Evolutionary conservation across 2,113 vertebrate genomes (phyloP).

Genomic region (Sigmodon hispidus): DNA sequence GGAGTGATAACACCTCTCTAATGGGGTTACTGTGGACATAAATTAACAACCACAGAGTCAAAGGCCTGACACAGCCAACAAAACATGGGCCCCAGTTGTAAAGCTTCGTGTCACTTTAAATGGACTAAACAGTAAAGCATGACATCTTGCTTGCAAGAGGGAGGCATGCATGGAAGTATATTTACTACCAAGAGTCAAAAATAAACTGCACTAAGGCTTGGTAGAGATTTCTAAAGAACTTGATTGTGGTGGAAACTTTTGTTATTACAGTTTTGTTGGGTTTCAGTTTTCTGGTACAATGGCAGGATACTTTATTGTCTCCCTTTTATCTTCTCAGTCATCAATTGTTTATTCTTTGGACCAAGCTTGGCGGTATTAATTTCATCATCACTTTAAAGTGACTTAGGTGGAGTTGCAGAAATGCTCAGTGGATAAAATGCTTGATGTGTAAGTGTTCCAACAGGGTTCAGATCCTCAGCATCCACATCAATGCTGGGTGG

Average conservation of each 20-base stretch:
- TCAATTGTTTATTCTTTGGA: background rate
- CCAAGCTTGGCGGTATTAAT: background rate
- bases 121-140: background rate
- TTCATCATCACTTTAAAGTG: background rate
- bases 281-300: background rate
- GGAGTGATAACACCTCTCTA: background rate
- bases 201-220: background rate
- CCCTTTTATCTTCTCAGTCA: background rate
- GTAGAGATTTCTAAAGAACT: background rate
- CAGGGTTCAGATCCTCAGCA: background rate
- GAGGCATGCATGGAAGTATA: background rate
- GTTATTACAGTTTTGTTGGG: background rate
- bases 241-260: background rate
- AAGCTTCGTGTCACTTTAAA: background rate
- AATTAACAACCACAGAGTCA: background rate
- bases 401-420: background rate
- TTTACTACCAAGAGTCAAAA: slow-evolving; percentile 7
- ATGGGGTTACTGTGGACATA: background rate
- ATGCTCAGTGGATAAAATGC: background rate
- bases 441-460: background rate
- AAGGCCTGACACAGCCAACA: background rate
- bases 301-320: background rate
- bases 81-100: background rate
- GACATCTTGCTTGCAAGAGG: background rate
- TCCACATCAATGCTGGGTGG: too few species aligned